A percentile compares a stretch with the other conserved stretches of the same genome.
These are phyloP conservation scores for Bothrops jararaca DNA, from an alignment of 2,113 vertebrate genomes.

Conservation along the genomic window DNA sequence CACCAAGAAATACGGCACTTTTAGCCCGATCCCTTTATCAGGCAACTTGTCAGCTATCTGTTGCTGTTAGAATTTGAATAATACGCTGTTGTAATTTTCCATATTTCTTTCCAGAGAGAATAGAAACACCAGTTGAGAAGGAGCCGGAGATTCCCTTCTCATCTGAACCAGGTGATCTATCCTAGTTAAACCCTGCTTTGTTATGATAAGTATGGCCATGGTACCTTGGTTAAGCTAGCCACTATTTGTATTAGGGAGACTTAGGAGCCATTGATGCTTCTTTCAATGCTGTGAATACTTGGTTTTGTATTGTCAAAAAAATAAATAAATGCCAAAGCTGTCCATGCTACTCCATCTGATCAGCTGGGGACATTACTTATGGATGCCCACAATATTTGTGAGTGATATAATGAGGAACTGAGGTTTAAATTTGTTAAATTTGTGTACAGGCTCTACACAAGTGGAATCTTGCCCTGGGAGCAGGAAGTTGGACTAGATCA, in stretches of 20 bases:
- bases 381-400: background rate
- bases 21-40: background rate
- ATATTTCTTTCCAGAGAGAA: constrained; percentile 3
- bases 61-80: background rate
- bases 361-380: background rate
- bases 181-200: background rate
- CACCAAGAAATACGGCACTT: background rate
- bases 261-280: background rate
- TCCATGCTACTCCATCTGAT: background rate
- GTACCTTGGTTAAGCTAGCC: background rate
- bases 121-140: background rate
- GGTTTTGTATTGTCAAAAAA: background rate
- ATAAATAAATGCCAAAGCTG: background rate
- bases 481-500: background rate
- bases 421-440: background rate
- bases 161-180: background rate
- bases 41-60: background rate
- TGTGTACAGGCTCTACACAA: background rate
- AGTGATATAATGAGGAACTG: background rate
- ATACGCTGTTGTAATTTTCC: background rate
- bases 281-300: background rate
- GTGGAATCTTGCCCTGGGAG: background rate
- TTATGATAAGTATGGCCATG: background rate
- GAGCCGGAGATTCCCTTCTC: background rate
- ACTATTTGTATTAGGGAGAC: background rate